Conservation (phyloP, 2,888 invertebrate species). For the Magallana nippona region DNA sequence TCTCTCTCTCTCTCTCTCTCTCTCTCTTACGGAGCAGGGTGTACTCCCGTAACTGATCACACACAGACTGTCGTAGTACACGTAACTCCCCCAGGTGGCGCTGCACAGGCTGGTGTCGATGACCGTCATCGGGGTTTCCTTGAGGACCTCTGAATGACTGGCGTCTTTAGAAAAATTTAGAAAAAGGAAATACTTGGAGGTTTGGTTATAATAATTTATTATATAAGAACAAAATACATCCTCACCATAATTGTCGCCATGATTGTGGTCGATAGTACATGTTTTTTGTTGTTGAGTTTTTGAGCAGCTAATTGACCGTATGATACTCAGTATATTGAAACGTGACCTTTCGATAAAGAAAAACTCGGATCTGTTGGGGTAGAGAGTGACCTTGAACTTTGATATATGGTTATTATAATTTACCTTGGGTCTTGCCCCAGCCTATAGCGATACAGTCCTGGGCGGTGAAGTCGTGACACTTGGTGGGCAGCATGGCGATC, state of each 20-base stretch:
- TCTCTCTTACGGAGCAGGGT: slow-evolving; percentile 42
- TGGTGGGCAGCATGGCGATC: slow-evolving; percentile 22
- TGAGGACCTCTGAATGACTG: slow-evolving; percentile 5
- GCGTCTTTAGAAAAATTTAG: neutral
- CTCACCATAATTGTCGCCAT: no score
- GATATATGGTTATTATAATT: neutral
- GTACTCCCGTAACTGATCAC: slow-evolving; percentile 35
- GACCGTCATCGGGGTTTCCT: slow-evolving; percentile 30
- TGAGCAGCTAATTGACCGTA: no score
- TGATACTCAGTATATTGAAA: no score
- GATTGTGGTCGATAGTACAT: no score
- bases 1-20: neutral
- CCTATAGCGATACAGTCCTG: slow-evolving; percentile 41
- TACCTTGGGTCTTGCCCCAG: slow-evolving; percentile 45
- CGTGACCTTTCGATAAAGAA: neutral
- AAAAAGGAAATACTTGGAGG: neutral
- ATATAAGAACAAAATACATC: no score
- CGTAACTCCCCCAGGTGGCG: slow-evolving; percentile 46
- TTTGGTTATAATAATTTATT: neutral
- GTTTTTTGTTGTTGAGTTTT: no score
- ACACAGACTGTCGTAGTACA: slow-evolving; percentile 48
- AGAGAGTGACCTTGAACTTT: no score
- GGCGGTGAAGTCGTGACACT: slow-evolving; percentile 19
- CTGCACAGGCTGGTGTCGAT: slow-evolving; percentile 38
- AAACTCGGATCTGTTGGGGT: neutral